Percentiles rank a stretch among this genome's conserved stretches.
Evolutionary conservation across 2,113 vertebrate species (phyloP).

Genomic region (Axis porcinus): DNA sequence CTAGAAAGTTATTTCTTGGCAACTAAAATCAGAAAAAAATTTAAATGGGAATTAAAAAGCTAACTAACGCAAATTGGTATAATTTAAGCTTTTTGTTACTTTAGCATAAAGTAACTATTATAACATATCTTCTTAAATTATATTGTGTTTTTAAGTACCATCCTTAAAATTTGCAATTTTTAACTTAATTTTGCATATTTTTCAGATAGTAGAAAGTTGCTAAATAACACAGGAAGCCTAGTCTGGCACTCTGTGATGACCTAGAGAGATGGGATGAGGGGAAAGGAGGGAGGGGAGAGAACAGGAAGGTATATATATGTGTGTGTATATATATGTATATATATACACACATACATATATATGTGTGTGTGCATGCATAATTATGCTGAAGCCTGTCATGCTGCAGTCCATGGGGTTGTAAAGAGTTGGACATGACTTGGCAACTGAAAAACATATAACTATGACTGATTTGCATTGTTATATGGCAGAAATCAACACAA

Average conservation of each 20-base stretch:
- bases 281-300: neutral
- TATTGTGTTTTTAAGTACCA: neutral
- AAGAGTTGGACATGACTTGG: neutral
- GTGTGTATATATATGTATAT: neutral
- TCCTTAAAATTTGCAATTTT: neutral
- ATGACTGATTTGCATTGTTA: neutral
- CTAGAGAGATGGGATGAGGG: neutral
- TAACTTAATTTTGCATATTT: slow-evolving; percentile 4
- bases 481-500: neutral
- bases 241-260: neutral
- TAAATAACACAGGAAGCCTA: neutral
- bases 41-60: neutral
- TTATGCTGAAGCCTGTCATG: neutral
- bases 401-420: neutral
- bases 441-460: neutral
- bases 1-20: neutral
- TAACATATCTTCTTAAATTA: neutral
- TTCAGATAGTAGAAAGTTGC: neutral
- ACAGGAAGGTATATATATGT: neutral
- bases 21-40: neutral
- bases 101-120: neutral
- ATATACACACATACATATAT: neutral
- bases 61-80: neutral
- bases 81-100: neutral
- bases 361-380: neutral